Evolutionary conservation across 2,888 invertebrate genomes (phyloP), one percentile per base, ranked within the genome.

Genomic region (Nesidiocoris tenuis): DNA sequence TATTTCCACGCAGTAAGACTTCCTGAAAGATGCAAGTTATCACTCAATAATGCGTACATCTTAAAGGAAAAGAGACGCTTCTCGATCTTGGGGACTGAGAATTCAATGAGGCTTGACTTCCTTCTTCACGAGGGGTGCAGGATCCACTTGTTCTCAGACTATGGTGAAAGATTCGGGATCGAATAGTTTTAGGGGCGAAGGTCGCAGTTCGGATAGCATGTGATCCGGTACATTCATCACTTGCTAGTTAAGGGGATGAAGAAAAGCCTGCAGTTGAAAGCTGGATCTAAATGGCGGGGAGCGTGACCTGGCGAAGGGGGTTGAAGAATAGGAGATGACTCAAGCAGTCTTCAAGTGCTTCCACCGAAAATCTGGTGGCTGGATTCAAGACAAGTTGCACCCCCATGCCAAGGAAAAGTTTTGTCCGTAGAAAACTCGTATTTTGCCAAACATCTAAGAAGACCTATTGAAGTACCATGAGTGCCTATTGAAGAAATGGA

Each of bases 11-110:
- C 5, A 25, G 12, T 18, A 17, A 56, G 23, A 19, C 24, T 57
- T 59, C 70, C 25, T 24, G 17, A 70, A 59, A 70, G 59, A 70
- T 57, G 70, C 70, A 70, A 70, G 70, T 70, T 70, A 59, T 70
- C 70, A 70, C 70, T 70, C 70, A 70, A 70, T 70, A 70, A 70
- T 70, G 70, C 70, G n/a, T n/a, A n/a, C n/a, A 70, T 70, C 70
- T 59, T 70, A 59, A 57, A 59, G 23, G 59, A 59, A 59, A 23
- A 24, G 59, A 57, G 1, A n/a, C 19, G 22, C 25, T 24, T 22
- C 39, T 17, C 12, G 9, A 17, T n/a, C 19, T 59, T 59, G 24
- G 57, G 70, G 70, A 70, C 59, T 57, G 57, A 57, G 59, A 25
- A 59, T 17, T 70, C 70, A 70, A 70, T 70, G 70, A 70, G 70